phyloP scores from a whole-genome alignment of 2,888 invertebrate species.

The Trichopoda pennipes region DNA sequence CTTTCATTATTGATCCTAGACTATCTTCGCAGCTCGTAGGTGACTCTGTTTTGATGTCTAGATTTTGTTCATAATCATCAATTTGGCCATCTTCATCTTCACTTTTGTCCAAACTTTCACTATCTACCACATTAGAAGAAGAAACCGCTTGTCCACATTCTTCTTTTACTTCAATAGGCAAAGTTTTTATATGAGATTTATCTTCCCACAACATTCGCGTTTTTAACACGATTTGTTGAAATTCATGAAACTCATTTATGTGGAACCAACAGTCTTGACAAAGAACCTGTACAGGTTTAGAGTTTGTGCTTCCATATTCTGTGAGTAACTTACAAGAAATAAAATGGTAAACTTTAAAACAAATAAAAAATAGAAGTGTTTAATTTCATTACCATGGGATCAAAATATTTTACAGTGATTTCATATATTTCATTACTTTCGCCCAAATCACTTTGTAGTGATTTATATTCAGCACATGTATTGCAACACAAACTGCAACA shows the following conservation, averaged over 20 bases:
- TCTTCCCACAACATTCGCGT: slow-evolving; percentile 48
- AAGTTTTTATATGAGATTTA: slow-evolving; percentile 1
- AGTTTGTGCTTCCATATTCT: slow-evolving; percentile 6
- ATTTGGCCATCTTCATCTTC: slow-evolving; percentile 21
- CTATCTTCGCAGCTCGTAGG: slow-evolving; percentile 8
- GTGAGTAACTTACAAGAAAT: slow-evolving; percentile 39
- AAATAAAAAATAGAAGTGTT: neutral
- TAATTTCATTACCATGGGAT: slow-evolving; percentile 56
- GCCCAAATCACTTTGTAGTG: slow-evolving; percentile 50
- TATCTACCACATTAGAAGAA: neutral
- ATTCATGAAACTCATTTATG: slow-evolving; percentile 58
- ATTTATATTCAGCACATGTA: slow-evolving; percentile 46
- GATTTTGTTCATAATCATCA: slow-evolving; percentile 18
- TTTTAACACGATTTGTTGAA: slow-evolving; percentile 50
- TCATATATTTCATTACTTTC: slow-evolving; percentile 59
- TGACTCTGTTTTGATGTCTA: slow-evolving; percentile 32
- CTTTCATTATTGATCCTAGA: neutral
- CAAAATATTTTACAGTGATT: slow-evolving; percentile 65
- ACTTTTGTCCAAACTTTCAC: slow-evolving; percentile 6
- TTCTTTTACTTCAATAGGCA: slow-evolving; percentile 31
- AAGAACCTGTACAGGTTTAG: slow-evolving; percentile 26
- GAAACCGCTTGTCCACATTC: slow-evolving; percentile 7
- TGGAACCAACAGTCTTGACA: slow-evolving; percentile 58
- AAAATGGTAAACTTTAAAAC: neutral
- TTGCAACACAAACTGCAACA: slow-evolving; percentile 56